Conservation (phyloP, 2,113 vertebrate genomes). For the Phoenicopterus ruber region DNA sequence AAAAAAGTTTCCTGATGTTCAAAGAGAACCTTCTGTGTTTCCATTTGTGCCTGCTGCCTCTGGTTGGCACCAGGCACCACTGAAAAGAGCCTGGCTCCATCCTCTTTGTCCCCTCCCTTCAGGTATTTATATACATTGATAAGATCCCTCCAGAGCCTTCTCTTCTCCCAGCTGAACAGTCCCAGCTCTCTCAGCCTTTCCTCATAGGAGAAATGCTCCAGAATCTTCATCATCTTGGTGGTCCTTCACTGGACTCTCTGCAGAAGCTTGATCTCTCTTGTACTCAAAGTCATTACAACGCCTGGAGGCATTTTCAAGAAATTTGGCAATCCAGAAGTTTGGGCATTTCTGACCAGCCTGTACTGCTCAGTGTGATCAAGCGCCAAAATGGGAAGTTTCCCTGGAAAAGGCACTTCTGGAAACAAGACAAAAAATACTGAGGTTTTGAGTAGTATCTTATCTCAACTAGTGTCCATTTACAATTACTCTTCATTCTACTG, state of each 20-base stretch:
- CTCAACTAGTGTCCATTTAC: not conserved
- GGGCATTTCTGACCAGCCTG: not conserved
- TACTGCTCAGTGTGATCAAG: not conserved
- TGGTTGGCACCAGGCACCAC: not conserved
- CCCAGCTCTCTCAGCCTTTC: not conserved
- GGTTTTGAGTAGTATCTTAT: not conserved
- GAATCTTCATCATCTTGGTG: not conserved
- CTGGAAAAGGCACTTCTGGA: not conserved
- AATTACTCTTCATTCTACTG: not conserved
- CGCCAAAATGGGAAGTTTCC: not conserved
- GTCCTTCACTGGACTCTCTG: not conserved
- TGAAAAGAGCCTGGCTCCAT: not conserved
- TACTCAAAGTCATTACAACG: not conserved
- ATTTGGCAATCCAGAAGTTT: not conserved
- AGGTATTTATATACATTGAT: not conserved
- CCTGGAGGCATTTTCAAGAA: not conserved
- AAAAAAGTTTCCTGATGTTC: not conserved
- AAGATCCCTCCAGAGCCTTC: not conserved
- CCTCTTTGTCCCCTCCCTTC: not conserved
- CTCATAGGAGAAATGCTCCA: not conserved
- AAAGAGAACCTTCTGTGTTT: not conserved
- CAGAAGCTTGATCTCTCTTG: not conserved
- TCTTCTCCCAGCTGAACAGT: not conserved
- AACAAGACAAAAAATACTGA: not conserved
- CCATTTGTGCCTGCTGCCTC: too few species aligned